Percentiles rank a stretch among this genome's conserved stretches.
These are phyloP conservation scores for Ormyrus pomaceus DNA, from an alignment of 2,888 invertebrate genomes.

Conservation along the genomic window DNA sequence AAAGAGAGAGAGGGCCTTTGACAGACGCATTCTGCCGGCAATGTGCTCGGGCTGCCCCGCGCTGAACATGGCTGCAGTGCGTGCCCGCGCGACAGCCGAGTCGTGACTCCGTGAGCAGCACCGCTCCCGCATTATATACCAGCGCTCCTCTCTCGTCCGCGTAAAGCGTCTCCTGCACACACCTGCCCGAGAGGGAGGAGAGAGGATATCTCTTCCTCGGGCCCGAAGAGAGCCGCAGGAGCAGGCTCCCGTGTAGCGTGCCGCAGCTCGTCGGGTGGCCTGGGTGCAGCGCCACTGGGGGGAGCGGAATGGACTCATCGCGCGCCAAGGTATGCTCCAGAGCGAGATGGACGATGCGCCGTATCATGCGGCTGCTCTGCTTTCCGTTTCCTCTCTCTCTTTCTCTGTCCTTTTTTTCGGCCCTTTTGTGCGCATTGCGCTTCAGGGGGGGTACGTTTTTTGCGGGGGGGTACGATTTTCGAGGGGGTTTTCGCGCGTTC, in stretches of 20 bases:
- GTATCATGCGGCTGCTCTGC: not conserved
- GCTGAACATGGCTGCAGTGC: conserved; percentile 50
- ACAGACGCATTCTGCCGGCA: conserved; percentile 53
- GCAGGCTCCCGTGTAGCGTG: not conserved
- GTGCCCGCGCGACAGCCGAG: conserved; percentile 20
- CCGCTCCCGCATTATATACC: no score
- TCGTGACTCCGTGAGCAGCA: not conserved
- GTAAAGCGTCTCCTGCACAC: not conserved
- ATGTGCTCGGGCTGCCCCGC: conserved; percentile 48
- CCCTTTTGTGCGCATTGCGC: no score
- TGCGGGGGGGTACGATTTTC: no score
- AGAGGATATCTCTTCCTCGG: not conserved
- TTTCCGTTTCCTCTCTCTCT: not conserved
- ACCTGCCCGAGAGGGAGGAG: not conserved
- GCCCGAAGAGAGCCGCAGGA: not conserved
- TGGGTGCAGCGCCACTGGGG: not conserved
- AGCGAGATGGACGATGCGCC: not conserved
- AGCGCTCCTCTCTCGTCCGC: no score
- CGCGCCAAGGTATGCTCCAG: conserved; percentile 35
- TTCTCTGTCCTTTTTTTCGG: not conserved
- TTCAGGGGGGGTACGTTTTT: no score
- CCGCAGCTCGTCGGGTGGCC: not conserved
- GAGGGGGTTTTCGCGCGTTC: not conserved
- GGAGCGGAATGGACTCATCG: conserved; percentile 44
- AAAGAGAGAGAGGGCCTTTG: not conserved